Conservation (phyloP, 1,140 invertebrate genomes). For the Eumaeus atala region DNA sequence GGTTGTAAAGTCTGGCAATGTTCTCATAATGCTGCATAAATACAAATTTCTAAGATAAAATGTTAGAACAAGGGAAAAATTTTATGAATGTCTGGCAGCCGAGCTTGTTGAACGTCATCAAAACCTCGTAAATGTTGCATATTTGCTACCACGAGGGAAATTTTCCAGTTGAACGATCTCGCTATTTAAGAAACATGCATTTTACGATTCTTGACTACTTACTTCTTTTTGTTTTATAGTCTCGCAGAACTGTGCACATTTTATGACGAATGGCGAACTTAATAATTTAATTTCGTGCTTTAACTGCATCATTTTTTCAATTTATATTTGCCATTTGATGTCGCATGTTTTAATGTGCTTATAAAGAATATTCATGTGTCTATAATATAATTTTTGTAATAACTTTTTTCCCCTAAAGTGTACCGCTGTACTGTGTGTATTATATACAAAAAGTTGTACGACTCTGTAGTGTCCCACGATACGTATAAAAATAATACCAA, state of each 20-base stretch:
- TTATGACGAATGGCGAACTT: too few species aligned
- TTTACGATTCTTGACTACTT: slow-evolving; percentile 24
- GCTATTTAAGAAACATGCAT: slow-evolving; percentile 35
- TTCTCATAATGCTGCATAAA: slow-evolving; percentile 1
- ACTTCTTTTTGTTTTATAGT: slow-evolving; percentile 18
- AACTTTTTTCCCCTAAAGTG: too few species aligned
- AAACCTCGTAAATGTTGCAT: slow-evolving; percentile 52
- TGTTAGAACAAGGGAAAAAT: slow-evolving; percentile 29
- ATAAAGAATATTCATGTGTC: too few species aligned
- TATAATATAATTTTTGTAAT: too few species aligned
- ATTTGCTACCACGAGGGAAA: slow-evolving; percentile 40
- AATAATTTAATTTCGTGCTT: too few species aligned
- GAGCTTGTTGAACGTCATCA: slow-evolving; percentile 38
- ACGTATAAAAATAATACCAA: too few species aligned
- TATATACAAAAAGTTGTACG: too few species aligned
- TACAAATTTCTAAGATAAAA: slow-evolving; percentile 21
- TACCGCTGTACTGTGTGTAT: too few species aligned
- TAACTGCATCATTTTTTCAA: too few species aligned
- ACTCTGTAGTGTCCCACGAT: too few species aligned
- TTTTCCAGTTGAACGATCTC: slow-evolving; percentile 40
- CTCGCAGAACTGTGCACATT: background rate
- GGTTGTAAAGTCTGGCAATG: background rate
- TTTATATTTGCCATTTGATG: too few species aligned
- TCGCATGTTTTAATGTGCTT: too few species aligned
- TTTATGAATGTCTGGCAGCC: slow-evolving; percentile 42